Evolutionary conservation across 2,797 vertebrate species (phyloP).

Genomic region (Platyrinchus mystaceus): DNA sequence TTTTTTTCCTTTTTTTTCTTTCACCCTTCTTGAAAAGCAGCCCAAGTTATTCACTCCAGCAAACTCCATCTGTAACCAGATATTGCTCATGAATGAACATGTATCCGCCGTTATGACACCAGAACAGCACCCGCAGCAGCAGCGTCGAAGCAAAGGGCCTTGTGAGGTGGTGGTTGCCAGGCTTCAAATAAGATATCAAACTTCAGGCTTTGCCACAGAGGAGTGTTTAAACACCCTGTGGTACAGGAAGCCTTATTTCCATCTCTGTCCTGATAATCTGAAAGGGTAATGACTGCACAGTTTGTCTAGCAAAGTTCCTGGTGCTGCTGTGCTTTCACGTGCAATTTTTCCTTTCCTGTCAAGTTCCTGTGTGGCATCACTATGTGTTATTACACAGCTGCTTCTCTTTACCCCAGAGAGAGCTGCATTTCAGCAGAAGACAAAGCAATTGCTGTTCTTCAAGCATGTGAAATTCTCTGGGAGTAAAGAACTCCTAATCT

Average conservation of each 20-base stretch:
- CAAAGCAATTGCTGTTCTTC: slow-evolving; percentile 39
- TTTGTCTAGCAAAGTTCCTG: neutral
- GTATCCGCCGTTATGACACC: neutral
- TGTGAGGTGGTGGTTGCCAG: neutral
- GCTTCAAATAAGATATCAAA: slow-evolving; percentile 36
- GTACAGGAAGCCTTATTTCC: neutral
- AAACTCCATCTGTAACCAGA: neutral
- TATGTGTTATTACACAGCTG: slow-evolving; percentile 31
- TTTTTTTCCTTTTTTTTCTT: neutral
- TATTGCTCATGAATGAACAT: neutral
- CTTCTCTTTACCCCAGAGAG: neutral
- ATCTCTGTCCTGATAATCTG: neutral
- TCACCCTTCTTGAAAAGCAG: neutral
- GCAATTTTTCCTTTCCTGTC: slow-evolving; percentile 24
- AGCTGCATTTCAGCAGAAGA: slow-evolving; percentile 33
- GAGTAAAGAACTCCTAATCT: slow-evolving; percentile 15
- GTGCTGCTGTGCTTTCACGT: neutral
- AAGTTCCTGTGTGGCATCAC: neutral
- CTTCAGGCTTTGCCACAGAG: neutral
- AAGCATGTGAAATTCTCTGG: neutral
- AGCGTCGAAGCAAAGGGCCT: neutral
- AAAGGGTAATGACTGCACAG: neutral
- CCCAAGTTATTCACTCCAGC: neutral
- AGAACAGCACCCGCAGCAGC: neutral
- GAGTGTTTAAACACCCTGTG: neutral